Evolutionary conservation across 1,140 invertebrate genomes (phyloP).

Genomic region (Hirudo medicinalis): DNA sequence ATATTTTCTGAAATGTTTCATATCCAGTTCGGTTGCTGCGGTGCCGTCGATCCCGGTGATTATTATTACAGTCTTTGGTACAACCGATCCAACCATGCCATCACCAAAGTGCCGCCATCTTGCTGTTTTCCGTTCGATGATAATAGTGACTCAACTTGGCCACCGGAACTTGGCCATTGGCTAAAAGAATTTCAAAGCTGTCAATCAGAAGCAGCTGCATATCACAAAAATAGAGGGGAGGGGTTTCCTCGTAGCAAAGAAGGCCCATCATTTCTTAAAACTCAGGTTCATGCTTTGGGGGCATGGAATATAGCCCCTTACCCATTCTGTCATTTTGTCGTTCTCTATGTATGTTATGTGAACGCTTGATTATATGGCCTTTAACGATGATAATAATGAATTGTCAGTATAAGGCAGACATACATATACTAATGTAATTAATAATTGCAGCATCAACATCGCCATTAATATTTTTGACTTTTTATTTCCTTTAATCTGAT

Average conservation of each 20-base stretch:
- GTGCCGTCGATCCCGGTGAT: constrained; percentile 10
- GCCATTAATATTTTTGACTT: too few species aligned
- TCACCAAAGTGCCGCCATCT: constrained; percentile 2
- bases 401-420: too few species aligned
- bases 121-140: constrained; percentile 1
- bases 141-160: background rate
- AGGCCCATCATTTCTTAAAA: background rate
- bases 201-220: background rate
- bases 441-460: too few species aligned
- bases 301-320: too few species aligned
- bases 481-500: background rate
- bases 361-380: too few species aligned
- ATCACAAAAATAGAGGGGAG: background rate
- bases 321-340: too few species aligned
- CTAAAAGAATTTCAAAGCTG: constrained; percentile 2
- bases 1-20: too few species aligned
- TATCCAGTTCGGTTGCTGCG: constrained; percentile 13
- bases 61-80: constrained; percentile 16
- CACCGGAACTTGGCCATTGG: background rate
- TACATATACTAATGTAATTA: too few species aligned
- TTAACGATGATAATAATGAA: too few species aligned
- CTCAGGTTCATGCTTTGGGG: background rate
- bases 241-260: background rate
- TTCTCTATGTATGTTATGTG: background rate
- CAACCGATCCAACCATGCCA: background rate